Percentiles rank a stretch among this genome's conserved stretches.
Evolutionary conservation across 2,797 vertebrate genomes (phyloP).

Genomic region (Melanogrammus aeglefinus): DNA sequence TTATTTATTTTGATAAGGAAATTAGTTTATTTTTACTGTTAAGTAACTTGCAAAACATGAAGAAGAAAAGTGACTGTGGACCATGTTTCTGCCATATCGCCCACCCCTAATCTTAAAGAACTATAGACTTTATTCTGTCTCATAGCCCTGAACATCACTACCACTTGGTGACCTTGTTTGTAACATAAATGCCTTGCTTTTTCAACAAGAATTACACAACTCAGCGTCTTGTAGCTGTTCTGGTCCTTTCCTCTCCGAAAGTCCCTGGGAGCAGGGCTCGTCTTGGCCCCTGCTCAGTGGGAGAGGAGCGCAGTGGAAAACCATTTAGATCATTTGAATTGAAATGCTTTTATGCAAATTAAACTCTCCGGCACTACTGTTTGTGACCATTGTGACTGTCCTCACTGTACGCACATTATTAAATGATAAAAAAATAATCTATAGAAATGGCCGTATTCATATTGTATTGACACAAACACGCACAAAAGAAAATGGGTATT

Average conservation of each 20-base stretch:
- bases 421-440: conserved; percentile 17
- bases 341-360: conserved; percentile 52
- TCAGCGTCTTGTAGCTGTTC: conserved; percentile 38
- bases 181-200: conserved; percentile 51
- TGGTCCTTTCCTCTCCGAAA: conserved; percentile 40
- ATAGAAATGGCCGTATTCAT: conserved; percentile 18
- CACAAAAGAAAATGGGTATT: neutral
- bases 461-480: conserved; percentile 9
- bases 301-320: conserved; percentile 19
- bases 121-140: conserved; percentile 54
- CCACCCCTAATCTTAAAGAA: conserved; percentile 33
- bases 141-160: conserved; percentile 38
- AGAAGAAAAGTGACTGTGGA: too few species aligned
- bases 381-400: conserved; percentile 28
- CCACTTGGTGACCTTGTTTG: conserved; percentile 56
- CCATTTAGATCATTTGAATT: conserved; percentile 42
- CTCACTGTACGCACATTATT: conserved; percentile 24
- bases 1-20: too few species aligned
- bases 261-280: conserved; percentile 42
- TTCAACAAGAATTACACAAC: conserved; percentile 47
- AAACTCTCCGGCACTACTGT: conserved; percentile 36
- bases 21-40: too few species aligned
- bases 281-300: conserved; percentile 42
- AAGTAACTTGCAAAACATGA: too few species aligned
- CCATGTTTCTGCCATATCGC: too few species aligned